These are phyloP conservation scores for Torymus aiolomorphi DNA, from an alignment of 2,888 invertebrate genomes.

Conservation along the genomic window DNA sequence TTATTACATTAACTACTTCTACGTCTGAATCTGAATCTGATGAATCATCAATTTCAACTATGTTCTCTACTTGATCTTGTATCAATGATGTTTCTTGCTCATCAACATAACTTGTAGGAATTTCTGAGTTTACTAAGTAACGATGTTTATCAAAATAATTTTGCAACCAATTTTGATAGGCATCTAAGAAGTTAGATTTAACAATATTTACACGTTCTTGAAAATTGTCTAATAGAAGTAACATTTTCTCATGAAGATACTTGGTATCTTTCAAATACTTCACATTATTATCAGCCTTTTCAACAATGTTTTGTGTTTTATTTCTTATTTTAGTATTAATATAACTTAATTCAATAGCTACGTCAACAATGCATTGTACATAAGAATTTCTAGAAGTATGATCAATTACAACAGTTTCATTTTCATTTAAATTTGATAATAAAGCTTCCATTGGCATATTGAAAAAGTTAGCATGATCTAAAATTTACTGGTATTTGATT, in stretches of 20 bases:
- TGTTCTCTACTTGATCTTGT: background rate
- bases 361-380: constrained; percentile 10
- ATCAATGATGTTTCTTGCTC: background rate
- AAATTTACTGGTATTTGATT: background rate
- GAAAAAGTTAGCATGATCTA: constrained; percentile 4
- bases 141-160: background rate
- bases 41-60: constrained; percentile 23
- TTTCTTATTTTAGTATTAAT: background rate
- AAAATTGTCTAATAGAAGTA: background rate
- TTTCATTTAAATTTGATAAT: background rate
- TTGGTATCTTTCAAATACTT: constrained; percentile 9
- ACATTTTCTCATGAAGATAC: constrained; percentile 7
- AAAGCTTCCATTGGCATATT: background rate
- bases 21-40: constrained; percentile 9
- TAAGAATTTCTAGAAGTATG: constrained; percentile 5
- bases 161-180: constrained; percentile 25
- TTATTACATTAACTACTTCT: constrained; percentile 46
- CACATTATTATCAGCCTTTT: constrained; percentile 14
- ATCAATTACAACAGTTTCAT: background rate
- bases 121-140: too few species aligned
- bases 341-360: background rate
- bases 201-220: constrained; percentile 13
- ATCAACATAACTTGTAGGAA: too few species aligned
- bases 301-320: constrained; percentile 1
- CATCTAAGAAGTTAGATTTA: constrained; percentile 17